These are phyloP conservation scores for Ciconia boyciana DNA, from an alignment of 2,113 vertebrate genomes.

Conservation along the genomic window DNA sequence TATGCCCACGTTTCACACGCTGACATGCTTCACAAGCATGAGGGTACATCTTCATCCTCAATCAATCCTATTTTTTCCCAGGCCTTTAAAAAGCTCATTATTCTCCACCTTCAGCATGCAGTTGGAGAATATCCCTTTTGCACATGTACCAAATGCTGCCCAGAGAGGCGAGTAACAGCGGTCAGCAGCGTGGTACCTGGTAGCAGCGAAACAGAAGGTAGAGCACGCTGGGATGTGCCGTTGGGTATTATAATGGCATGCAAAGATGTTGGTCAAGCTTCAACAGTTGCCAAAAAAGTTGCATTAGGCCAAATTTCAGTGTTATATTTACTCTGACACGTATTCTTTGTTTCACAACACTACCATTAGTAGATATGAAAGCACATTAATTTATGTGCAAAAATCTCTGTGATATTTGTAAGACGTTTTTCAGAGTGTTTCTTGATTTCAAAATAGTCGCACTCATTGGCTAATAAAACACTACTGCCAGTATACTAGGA, in stretches of 20 bases:
- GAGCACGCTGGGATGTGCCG: fast-evolving
- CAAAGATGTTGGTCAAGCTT: not conserved
- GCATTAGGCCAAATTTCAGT: not conserved
- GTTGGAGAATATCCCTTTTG: not conserved
- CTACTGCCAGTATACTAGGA: not conserved
- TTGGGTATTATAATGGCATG: fast-evolving
- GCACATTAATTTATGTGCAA: not conserved
- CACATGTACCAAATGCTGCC: not conserved
- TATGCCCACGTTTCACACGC: fast-evolving
- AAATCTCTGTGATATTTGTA: not conserved
- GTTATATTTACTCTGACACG: fast-evolving
- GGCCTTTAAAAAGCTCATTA: not conserved
- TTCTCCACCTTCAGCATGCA: not conserved
- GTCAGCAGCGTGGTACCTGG: not conserved
- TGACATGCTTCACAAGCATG: fast-evolving
- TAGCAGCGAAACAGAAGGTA: not conserved
- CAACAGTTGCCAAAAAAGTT: not conserved
- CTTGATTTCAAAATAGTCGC: not conserved
- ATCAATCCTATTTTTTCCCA: not conserved
- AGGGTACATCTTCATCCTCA: not conserved
- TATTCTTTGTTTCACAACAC: not conserved
- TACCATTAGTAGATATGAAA: not conserved
- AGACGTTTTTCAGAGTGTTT: not conserved
- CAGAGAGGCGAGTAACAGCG: not conserved
- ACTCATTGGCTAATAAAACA: not conserved